Evolutionary conservation across 2,797 vertebrate genomes (phyloP).

Genomic region (Mastacembelus armatus): DNA sequence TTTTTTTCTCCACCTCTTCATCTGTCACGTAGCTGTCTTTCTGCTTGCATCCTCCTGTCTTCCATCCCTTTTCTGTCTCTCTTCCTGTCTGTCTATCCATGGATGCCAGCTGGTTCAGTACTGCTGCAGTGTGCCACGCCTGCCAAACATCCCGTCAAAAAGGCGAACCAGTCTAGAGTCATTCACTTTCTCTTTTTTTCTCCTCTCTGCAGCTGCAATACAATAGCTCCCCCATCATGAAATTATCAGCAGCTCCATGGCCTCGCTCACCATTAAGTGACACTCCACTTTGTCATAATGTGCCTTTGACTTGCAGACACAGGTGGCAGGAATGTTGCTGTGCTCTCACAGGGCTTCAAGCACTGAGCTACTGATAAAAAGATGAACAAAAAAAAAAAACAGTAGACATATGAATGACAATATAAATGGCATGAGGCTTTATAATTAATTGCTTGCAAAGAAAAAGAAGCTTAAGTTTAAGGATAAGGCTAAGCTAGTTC

Average conservation of each 20-base stretch:
- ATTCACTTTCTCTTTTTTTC: slow-evolving; percentile 20
- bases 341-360: not conserved
- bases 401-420: too few species aligned
- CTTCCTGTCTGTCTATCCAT: slow-evolving; percentile 25
- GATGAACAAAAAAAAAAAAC: too few species aligned
- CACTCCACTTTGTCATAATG: slow-evolving; percentile 11
- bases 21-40: slow-evolving; percentile 23
- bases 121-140: slow-evolving; percentile 65
- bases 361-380: not conserved
- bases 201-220: slow-evolving; percentile 48
- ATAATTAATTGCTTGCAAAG: too few species aligned
- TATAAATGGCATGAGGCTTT: too few species aligned
- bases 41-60: not conserved
- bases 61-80: not conserved
- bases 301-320: slow-evolving; percentile 23
- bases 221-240: slow-evolving; percentile 43
- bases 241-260: slow-evolving; percentile 29
- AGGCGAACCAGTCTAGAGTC: slow-evolving; percentile 31
- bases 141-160: slow-evolving; percentile 60
- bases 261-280: not conserved
- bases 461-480: too few species aligned
- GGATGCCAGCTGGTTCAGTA: slow-evolving; percentile 58
- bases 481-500: too few species aligned
- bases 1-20: slow-evolving; percentile 12
- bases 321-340: slow-evolving; percentile 9